Evolutionary conservation across 2,113 vertebrate genomes (phyloP), one percentile per base, ranked within the genome.

Genomic region (Hiodon tergisus): DNA sequence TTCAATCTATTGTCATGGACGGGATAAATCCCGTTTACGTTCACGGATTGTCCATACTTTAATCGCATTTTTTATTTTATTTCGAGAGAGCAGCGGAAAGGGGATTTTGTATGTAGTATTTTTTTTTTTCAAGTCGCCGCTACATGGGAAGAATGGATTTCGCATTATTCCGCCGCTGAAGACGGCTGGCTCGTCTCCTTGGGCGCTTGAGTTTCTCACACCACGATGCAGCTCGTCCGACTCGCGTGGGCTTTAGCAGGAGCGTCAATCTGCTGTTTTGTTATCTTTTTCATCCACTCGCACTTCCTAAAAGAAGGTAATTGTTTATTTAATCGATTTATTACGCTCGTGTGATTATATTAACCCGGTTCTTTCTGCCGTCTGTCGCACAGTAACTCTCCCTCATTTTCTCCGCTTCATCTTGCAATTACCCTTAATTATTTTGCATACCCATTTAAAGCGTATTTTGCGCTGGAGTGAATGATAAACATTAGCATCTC

Each of bases 271-370:
- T 96, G 96, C 95, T 98, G 94, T 93, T 92, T 95, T 86, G 92
- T 98, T 65, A 86, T 98, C 71, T 92, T 98, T 83, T 86, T 98
- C 75, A 91, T 98, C 81, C 95, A 98, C 91, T 95, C 97, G 77
- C 95, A 95, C 83, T 92, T 98, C 91, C 92, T 97, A 76, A 92
- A 92, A 92, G 96, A 98, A 96, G 97, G 97, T 98, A 98, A 96
- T 81, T 83, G 77, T 83, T 61, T 72, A 60, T 71, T 48, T 31
- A 50, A 31, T 57, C 69, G 61, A 17, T 71, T 66, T 72, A 50
- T 67, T 72, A 10, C n/a, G 47, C 17, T 54, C 13, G 8, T 46
- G 13, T 48, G 8, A 8, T 57, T 8, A 55, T 55, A 31, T 16
- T 54, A 31, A 54, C 13, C 5, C 13, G 31, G 3, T 46, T 59